Conservation (phyloP, 2,888 invertebrate species). For the Epistrophella euchroma region DNA sequence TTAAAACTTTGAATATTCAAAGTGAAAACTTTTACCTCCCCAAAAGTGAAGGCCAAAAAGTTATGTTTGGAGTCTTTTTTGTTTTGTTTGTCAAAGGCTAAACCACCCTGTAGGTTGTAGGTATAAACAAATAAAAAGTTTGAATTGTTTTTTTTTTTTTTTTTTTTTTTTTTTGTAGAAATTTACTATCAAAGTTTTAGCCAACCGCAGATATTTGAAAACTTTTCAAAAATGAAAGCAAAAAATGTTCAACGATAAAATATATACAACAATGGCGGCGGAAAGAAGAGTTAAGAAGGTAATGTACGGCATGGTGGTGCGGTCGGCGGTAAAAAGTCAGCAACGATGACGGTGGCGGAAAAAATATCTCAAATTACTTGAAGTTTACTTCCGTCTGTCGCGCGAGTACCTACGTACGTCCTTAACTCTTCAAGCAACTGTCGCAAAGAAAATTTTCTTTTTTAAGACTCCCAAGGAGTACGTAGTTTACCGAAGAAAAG, state of each 20-base stretch:
- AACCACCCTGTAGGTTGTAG: conserved; percentile 34
- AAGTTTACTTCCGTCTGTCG: conserved; percentile 72
- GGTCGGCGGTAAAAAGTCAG: conserved; percentile 6
- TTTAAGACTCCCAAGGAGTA: conserved; percentile 28
- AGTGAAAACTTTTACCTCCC: conserved; percentile 59
- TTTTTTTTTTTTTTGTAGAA: conserved; percentile 27
- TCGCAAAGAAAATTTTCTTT: conserved; percentile 67
- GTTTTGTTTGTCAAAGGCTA: neutral
- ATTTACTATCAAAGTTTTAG: conserved; percentile 71
- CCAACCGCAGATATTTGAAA: conserved; percentile 76
- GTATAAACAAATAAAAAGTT: conserved; percentile 72
- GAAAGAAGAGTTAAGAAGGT: neutral
- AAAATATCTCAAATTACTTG: conserved; percentile 73
- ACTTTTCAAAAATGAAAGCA: conserved; percentile 44
- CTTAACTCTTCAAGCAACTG: conserved; percentile 62
- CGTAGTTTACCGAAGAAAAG: conserved; percentile 13
- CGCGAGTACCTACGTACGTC: conserved; percentile 33
- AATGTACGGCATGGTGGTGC: neutral
- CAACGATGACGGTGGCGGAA: neutral
- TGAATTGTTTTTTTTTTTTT: conserved; percentile 67
- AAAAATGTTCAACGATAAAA: neutral
- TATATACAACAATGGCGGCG: neutral
- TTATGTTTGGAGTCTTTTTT: conserved; percentile 4
- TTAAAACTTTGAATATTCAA: conserved; percentile 62
- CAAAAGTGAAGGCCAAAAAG: conserved; percentile 18